phyloP scores from a whole-genome alignment of 2,113 vertebrate species.

The Rhineura floridana region DNA sequence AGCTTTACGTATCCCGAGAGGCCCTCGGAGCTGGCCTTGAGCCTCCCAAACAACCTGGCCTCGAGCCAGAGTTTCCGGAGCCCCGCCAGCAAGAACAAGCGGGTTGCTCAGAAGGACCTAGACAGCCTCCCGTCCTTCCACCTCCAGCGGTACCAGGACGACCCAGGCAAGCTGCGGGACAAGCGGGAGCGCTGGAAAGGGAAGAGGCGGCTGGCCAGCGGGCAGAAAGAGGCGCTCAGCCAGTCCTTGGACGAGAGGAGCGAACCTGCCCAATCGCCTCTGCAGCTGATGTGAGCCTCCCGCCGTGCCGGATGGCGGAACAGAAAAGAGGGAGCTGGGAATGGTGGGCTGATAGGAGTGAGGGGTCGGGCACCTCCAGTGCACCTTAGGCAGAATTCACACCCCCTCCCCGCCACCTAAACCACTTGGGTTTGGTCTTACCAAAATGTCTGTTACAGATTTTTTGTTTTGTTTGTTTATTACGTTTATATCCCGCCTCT shows the following conservation, averaged over 20 bases:
- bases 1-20: constrained; percentile 54
- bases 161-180: constrained; percentile 75
- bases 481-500: no score
- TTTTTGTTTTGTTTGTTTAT: no score
- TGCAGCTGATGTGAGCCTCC: constrained; percentile 65
- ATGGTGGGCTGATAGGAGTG: no score
- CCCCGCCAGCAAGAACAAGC: constrained; percentile 30
- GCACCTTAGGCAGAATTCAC: no score
- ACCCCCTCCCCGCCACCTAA: background rate
- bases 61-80: constrained; percentile 56
- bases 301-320: rapidly evolving
- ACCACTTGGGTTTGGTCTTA: no score
- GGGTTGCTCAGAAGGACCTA: constrained; percentile 51
- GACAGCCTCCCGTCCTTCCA: constrained; percentile 67
- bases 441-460: no score
- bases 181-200: constrained; percentile 87
- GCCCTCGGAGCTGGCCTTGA: constrained; percentile 67
- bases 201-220: constrained; percentile 65
- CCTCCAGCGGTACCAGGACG: constrained; percentile 82
- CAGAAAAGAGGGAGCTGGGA: no score
- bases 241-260: constrained; percentile 73
- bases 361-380: no score
- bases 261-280: constrained; percentile 3
- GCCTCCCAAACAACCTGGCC: constrained; percentile 13
- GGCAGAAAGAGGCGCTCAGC: constrained; percentile 65